Conservation (phyloP, 2,797 vertebrate genomes). For the Falco cherrug region DNA sequence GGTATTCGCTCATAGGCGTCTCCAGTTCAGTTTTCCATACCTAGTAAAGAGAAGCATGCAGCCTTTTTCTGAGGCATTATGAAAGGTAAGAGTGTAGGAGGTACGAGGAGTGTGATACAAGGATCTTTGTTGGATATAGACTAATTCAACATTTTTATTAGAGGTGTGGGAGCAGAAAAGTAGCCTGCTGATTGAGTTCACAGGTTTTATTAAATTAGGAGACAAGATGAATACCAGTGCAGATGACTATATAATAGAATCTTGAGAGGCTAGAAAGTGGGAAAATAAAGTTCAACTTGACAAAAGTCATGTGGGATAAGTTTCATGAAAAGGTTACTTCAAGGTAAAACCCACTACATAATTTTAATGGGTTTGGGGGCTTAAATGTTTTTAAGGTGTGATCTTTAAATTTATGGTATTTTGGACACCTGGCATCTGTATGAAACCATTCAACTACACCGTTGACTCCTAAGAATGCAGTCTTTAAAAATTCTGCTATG, state of each 20-base stretch:
- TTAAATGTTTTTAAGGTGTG: background rate
- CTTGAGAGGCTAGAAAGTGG: background rate
- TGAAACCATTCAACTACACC: background rate
- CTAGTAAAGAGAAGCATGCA: background rate
- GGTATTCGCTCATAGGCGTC: background rate
- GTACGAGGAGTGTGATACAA: background rate
- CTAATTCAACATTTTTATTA: background rate
- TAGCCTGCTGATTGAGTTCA: background rate
- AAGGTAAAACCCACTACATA: background rate
- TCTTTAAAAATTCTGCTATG: background rate
- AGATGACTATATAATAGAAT: background rate
- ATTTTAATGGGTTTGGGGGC: background rate
- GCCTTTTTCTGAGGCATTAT: background rate
- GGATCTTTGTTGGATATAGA: background rate
- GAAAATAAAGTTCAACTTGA: background rate
- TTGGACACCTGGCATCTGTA: background rate
- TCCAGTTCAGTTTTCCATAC: background rate
- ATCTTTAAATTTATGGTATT: background rate
- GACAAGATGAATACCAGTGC: background rate
- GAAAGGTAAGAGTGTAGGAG: background rate
- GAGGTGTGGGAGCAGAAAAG: background rate
- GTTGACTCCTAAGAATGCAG: background rate
- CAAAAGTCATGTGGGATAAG: background rate
- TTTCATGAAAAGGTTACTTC: background rate
- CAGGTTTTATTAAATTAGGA: slow-evolving; percentile 20